These are phyloP conservation scores for Nerophis lumbriciformis DNA, from an alignment of 2,113 vertebrate species.

Conservation along the genomic window DNA sequence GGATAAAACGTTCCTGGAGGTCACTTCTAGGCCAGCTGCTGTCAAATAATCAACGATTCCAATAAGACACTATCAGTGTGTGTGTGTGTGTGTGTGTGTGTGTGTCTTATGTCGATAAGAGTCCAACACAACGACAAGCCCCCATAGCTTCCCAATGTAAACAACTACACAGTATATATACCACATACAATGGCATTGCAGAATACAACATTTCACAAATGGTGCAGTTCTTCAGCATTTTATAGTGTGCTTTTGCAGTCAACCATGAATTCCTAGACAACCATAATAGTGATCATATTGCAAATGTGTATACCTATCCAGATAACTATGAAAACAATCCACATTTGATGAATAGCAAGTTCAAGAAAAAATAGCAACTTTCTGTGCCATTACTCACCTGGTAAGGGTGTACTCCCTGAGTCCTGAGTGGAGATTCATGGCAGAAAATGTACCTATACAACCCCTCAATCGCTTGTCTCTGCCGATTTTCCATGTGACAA, in stretches of 20 bases:
- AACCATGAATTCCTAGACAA: too few species aligned
- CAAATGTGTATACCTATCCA: neutral
- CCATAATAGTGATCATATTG: neutral
- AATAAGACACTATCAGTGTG: neutral
- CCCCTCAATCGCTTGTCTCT: constrained; percentile 98
- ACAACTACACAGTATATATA: too few species aligned
- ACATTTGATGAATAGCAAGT: too few species aligned
- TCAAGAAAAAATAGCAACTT: too few species aligned
- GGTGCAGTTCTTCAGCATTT: too few species aligned
- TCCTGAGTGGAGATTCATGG: constrained; percentile 99
- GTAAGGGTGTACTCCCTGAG: constrained; percentile 99
- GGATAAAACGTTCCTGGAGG: neutral
- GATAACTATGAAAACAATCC: too few species aligned
- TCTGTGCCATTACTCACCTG: constrained; percentile 77
- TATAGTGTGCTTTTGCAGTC: too few species aligned
- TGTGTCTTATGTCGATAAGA: neutral
- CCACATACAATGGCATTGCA: too few species aligned
- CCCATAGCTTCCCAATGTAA: neutral
- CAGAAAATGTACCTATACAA: constrained; percentile 99
- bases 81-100: neutral
- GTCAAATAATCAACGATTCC: neutral
- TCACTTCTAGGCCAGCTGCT: neutral
- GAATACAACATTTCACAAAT: too few species aligned
- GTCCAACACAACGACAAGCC: neutral
- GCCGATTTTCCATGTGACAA: constrained; percentile 99